Base-by-base conservation (phyloP, 2,113 vertebrate species). In the Phalacrocorax carbo region DNA sequence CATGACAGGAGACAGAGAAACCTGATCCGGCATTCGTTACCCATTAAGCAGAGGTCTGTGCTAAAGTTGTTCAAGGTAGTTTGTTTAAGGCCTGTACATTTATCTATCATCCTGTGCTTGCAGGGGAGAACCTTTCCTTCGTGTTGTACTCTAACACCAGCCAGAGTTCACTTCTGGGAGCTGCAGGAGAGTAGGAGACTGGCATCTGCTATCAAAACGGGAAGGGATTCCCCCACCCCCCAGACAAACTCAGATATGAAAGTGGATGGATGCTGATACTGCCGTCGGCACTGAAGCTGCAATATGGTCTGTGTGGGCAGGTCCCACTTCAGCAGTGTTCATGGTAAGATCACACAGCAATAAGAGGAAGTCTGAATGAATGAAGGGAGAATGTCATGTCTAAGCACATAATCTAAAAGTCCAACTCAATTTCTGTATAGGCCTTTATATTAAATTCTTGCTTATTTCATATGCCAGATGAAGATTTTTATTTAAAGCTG, bases 271-370 rank as follows among this genome's bases (percentile, higher is more conserved):
- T 68, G 58, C 61, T 57, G 89, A 40, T 38, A 30, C 65, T 40
- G 49, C 90, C 84, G 71, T 88, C 7, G 0, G 88, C 86, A 55
- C 57, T 19, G 54, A 68, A 40, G 66, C 72, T 79, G 88, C 91
- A 94, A 86, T n/a, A 27, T 60, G 89, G 57, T 64, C 54, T 82
- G 73, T 34, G 89, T 68, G 66, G 86, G 87, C 91, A 97, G 91
- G 68, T 71, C 51, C 73, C 38, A 13, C 61, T 68, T 27, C 52
- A 52, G 81, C 84, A 17, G 48, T 3, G 23, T 3, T 42, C 75
- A 48, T 0, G 0, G 69, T 8, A 79, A 52, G 34, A 91, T 71
- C 62, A 49, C 61, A 38, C 36, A 61, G 58, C 15, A 76, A 80
- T 49, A 61, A 76, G 73, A 82, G 40, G 54, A 48, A 82, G 42